These are phyloP conservation scores for Enteromius paludinosus DNA, from an alignment of 2,797 vertebrate genomes.

Conservation along the genomic window DNA sequence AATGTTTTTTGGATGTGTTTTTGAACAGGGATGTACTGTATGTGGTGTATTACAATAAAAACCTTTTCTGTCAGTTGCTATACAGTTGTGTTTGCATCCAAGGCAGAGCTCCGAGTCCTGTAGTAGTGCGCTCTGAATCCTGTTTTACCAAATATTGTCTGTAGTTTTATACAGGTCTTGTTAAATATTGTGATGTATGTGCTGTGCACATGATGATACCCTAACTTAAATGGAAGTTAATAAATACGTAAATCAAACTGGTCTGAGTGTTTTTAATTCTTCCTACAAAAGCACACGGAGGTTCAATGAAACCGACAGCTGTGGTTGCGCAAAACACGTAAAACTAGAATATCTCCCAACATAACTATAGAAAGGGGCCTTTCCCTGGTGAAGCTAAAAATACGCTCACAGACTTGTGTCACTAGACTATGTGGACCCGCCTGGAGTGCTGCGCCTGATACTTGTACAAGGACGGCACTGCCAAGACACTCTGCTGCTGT, in stretches of 20 bases:
- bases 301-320: conserved; percentile 12
- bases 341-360: conserved; percentile 53
- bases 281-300: conserved; percentile 39
- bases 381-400: conserved; percentile 57
- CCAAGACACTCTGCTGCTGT: conserved; percentile 49
- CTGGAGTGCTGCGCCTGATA: conserved; percentile 26
- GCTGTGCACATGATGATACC: conserved; percentile 88
- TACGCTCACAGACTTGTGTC: conserved; percentile 47
- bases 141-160: conserved; percentile 79
- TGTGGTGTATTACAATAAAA: conserved; percentile 43
- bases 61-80: conserved; percentile 36
- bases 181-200: conserved; percentile 85
- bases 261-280: conserved; percentile 49
- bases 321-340: conserved; percentile 47
- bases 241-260: conserved; percentile 65
- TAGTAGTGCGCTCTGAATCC: conserved; percentile 69
- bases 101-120: conserved; percentile 65
- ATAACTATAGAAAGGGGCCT: conserved; percentile 54
- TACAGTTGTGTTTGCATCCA: conserved; percentile 46
- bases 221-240: conserved; percentile 69
- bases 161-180: conserved; percentile 93
- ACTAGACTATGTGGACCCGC: conserved; percentile 54
- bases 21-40: conserved; percentile 15
- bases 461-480: conserved; percentile 50
- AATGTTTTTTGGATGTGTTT: conserved; percentile 23